Base-by-base conservation (phyloP, 2,113 vertebrate species). In the Lota lota region DNA sequence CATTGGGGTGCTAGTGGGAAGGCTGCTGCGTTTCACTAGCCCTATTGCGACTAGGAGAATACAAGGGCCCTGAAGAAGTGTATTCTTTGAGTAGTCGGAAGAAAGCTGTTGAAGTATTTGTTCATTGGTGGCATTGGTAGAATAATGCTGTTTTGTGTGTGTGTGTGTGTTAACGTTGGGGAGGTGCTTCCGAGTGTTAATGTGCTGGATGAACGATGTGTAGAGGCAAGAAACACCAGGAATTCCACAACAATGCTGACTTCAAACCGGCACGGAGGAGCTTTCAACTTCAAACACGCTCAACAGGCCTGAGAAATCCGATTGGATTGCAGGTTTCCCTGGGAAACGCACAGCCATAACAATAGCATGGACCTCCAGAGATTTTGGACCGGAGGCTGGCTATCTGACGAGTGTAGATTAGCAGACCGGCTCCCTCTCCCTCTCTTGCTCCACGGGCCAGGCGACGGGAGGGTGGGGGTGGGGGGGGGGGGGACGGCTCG, bases 301-400 rank as follows among this genome's bases (percentile, higher is more conserved):
- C 70, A 76, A 82, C 88, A 87, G 88, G 86, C 87, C 86, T 2
- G 87, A 84, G 76, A 83, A 75, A 83, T 88, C 81, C 81, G 83
- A 85, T 86, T 81, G 82, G 77, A 87, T 87, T 81, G 72, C 73
- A 78, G 72, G 79, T 80, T 70, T 87, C 67, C 78, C 28, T 63
- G 28, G 24, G 77, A 84, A 85, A 85, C 83, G 82, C 76, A 68
- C 65, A 85, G 81, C 80, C 85, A 83, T 84, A 86, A 85, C 85
- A 87, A 79, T 81, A 76, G 72, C 78, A 77, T 82, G 82, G 80
- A 82, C 86, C 77, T 76, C 73, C 78, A 80, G 69, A 75, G 80
- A 73, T 77, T 60, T 81, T 73, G 47, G 78, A 84, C 81, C 83
- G 78, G 83, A 81, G 79, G 73, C 72, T 80, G 78, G 73, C 72